These are phyloP conservation scores for Haemorhous mexicanus DNA, from an alignment of 2,113 vertebrate species.

Conservation along the genomic window DNA sequence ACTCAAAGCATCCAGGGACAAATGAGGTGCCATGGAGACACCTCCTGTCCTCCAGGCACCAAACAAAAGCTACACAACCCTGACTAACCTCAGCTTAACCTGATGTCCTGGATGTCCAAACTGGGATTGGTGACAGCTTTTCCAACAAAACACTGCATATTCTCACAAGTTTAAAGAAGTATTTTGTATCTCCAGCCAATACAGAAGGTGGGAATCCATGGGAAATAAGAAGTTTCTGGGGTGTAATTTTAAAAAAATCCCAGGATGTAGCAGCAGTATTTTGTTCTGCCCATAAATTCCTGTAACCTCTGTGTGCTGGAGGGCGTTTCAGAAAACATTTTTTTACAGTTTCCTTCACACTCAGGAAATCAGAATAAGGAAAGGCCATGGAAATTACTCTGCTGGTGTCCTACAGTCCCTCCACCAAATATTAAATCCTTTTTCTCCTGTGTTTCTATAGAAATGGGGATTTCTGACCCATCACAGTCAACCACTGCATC, in stretches of 20 bases:
- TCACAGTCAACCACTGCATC: background rate
- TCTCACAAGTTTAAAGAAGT: rapidly evolving
- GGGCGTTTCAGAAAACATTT: rapidly evolving
- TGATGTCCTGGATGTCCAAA: background rate
- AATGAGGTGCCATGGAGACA: background rate
- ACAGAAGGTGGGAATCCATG: background rate
- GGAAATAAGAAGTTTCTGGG: background rate
- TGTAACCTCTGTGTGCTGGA: background rate
- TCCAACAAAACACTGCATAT: background rate
- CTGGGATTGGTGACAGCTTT: background rate
- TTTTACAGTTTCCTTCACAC: background rate
- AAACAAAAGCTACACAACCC: rapidly evolving
- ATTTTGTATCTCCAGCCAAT: background rate
- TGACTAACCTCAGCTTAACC: background rate
- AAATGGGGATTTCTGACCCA: background rate
- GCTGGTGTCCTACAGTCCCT: background rate
- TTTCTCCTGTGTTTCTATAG: background rate
- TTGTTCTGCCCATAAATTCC: background rate
- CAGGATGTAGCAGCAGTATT: background rate
- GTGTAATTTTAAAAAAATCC: background rate
- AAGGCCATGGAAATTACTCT: background rate
- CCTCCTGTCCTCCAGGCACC: background rate
- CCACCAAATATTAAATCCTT: background rate
- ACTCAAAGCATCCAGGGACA: background rate
- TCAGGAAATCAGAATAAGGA: background rate